A percentile compares a stretch with the other conserved stretches of the same genome.
Conservation (phyloP, 2,113 vertebrate genomes). For the Pluvialis apricaria region DNA sequence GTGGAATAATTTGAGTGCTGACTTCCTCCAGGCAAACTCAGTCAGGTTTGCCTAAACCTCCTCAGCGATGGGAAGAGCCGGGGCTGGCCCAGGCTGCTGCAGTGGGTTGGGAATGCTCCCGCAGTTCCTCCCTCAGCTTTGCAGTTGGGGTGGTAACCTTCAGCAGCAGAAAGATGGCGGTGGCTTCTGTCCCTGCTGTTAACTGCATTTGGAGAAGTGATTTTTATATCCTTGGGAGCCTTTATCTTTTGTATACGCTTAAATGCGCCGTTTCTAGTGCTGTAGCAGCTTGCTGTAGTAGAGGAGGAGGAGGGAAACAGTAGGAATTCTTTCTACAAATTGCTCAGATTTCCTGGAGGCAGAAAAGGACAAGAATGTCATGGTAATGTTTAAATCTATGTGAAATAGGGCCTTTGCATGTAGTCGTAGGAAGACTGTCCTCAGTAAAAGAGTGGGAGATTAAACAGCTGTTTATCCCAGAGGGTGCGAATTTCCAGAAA, state of each 20-base stretch:
- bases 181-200: neutral
- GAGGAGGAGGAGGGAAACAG: neutral
- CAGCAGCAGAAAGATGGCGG: neutral
- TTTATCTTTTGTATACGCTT: neutral
- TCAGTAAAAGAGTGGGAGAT: neutral
- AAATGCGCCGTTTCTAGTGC: neutral
- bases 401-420: neutral
- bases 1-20: neutral
- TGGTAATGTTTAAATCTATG: neutral
- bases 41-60: neutral
- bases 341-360: conserved; percentile 27
- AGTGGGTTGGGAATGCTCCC: neutral
- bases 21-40: neutral
- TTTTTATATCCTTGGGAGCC: neutral
- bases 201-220: neutral
- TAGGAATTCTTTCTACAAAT: neutral
- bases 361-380: neutral
- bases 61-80: neutral
- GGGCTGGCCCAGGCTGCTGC: neutral
- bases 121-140: neutral
- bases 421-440: neutral
- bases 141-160: neutral
- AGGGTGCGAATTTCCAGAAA: neutral
- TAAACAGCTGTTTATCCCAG: neutral
- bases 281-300: neutral